phyloP scores from a whole-genome alignment of 2,888 invertebrate species.

The Lepetodrilus schrolli region DNA sequence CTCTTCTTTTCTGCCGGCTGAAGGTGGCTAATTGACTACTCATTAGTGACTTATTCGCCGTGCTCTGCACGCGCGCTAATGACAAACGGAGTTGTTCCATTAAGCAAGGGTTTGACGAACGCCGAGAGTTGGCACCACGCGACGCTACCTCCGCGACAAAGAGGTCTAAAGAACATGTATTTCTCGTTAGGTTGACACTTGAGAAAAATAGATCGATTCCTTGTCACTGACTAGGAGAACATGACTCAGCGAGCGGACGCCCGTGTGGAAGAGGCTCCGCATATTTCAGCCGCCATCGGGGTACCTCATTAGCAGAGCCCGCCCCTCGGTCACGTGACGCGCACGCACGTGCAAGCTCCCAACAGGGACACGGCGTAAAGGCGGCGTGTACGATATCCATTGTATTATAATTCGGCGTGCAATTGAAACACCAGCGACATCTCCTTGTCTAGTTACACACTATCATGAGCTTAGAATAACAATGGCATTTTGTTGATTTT shows the following conservation, averaged over 20 bases:
- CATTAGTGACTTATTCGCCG: constrained; percentile 34
- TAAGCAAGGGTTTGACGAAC: constrained; percentile 20
- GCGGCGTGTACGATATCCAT: neutral
- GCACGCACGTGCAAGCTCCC: neutral
- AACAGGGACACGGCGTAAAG: neutral
- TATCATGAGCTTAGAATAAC: constrained; percentile 4
- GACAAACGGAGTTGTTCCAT: constrained; percentile 23
- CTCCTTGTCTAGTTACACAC: neutral
- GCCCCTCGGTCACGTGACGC: neutral
- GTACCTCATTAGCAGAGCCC: neutral
- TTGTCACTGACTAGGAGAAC: constrained; percentile 15
- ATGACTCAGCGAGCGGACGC: neutral
- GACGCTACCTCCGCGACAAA: constrained; percentile 20
- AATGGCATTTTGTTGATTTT: neutral
- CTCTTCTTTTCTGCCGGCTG: constrained; percentile 12
- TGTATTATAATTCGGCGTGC: neutral
- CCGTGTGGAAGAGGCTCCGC: neutral
- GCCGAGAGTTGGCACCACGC: constrained; percentile 26
- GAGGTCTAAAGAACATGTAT: constrained; percentile 26
- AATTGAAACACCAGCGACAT: neutral
- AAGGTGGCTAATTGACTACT: constrained; percentile 33
- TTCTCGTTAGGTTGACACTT: constrained; percentile 25
- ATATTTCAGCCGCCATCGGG: neutral
- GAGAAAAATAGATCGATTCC: constrained; percentile 26
- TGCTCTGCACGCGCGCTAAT: constrained; percentile 30